Percentiles rank a stretch among this genome's conserved stretches.
Conservation (phyloP, 2,113 vertebrate species). For the Oryzias curvinotus region DNA sequence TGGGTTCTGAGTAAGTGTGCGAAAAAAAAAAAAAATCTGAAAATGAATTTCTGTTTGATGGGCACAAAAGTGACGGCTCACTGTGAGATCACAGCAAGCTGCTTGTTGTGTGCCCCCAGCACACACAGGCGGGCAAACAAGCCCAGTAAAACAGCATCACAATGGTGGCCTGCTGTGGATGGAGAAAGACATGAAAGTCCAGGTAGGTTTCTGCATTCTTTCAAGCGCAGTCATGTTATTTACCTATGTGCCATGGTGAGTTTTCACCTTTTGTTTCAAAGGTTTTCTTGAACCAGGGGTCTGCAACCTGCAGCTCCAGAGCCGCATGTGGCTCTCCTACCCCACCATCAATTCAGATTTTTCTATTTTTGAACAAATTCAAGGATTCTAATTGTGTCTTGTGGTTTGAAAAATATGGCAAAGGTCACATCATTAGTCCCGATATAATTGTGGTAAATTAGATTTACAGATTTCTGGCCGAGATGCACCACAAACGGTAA, state of each 20-base stretch:
- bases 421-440: no score
- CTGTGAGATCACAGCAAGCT: constrained; percentile 42
- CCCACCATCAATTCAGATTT: no score
- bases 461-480: no score
- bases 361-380: no score
- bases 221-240: constrained; percentile 8
- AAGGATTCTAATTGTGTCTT: no score
- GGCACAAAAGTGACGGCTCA: constrained; percentile 50
- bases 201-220: neutral
- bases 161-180: constrained; percentile 16
- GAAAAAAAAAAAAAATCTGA: neutral
- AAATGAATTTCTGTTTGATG: constrained; percentile 54
- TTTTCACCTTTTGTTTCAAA: no score
- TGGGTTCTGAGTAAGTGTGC: constrained; percentile 11
- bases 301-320: no score
- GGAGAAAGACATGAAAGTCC: neutral
- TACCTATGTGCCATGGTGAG: neutral
- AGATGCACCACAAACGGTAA: no score
- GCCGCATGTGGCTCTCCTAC: no score
- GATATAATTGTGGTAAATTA: no score
- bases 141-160: constrained; percentile 25
- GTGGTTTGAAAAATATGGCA: no score
- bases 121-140: constrained; percentile 5
- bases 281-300: no score
- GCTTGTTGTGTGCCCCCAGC: constrained; percentile 23